A percentile compares a stretch with the other conserved stretches of the same genome.
phyloP scores from a whole-genome alignment of 2,888 invertebrate species.

The Mechanitis messenoides region DNA sequence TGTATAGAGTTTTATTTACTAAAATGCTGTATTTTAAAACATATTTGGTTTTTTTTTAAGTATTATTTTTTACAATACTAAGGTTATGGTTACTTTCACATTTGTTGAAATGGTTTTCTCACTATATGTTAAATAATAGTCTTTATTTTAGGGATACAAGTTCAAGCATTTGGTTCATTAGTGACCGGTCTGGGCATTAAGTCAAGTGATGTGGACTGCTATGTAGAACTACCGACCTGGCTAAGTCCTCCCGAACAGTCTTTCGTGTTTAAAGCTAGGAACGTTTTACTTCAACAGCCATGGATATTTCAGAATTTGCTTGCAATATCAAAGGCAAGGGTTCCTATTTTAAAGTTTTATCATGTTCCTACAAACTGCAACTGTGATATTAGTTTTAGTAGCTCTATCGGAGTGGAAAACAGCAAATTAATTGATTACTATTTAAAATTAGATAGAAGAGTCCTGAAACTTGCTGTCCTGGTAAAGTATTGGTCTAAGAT shows the following conservation, averaged over 20 bases:
- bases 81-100: too few species aligned
- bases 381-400: slow-evolving; percentile 84
- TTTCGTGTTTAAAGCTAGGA: slow-evolving; percentile 45
- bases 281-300: slow-evolving; percentile 47
- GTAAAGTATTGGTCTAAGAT: slow-evolving; percentile 85
- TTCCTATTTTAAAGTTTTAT: slow-evolving; percentile 85
- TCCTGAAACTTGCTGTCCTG: slow-evolving; percentile 78
- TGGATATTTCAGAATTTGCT: slow-evolving; percentile 39
- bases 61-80: too few species aligned
- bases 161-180: slow-evolving; percentile 83
- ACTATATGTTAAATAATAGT: not conserved
- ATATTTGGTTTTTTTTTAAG: too few species aligned
- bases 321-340: slow-evolving; percentile 80
- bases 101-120: too few species aligned
- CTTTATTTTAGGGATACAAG: slow-evolving; percentile 46
- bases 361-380: slow-evolving; percentile 77
- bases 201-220: slow-evolving; percentile 85
- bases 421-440: slow-evolving; percentile 79
- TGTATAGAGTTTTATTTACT: slow-evolving; percentile 1
- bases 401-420: slow-evolving; percentile 80
- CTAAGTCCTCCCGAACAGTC: slow-evolving; percentile 23
- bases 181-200: slow-evolving; percentile 81
- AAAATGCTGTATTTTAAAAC: too few species aligned
- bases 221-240: slow-evolving; percentile 59
- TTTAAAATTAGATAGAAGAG: slow-evolving; percentile 71